A percentile compares a stretch with the other conserved stretches of the same genome.
These are phyloP conservation scores for Melanargia galathea DNA, from an alignment of 2,888 invertebrate species.

Conservation along the genomic window DNA sequence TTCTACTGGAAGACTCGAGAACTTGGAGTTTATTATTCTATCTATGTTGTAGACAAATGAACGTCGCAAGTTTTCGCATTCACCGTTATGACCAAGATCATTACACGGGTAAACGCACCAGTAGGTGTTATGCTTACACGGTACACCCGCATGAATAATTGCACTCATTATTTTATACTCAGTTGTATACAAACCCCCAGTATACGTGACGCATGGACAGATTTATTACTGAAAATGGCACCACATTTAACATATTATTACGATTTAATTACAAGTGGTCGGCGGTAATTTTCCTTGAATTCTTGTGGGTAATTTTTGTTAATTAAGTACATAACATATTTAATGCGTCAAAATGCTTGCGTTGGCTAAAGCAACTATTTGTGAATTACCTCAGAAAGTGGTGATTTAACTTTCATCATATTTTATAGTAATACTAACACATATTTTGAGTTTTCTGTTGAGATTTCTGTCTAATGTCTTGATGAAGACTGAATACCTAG, in stretches of 20 bases:
- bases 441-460: no score
- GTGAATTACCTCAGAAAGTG: no score
- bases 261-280: constrained; percentile 4
- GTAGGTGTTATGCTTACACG: constrained; percentile 9
- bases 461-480: no score
- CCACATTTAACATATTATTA: constrained; percentile 12
- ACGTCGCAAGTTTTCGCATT: constrained; percentile 16
- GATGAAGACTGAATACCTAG: no score
- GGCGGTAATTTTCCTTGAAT: background rate
- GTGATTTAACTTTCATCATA: no score
- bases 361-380: no score
- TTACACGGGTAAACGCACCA: constrained; percentile 9
- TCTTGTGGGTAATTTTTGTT: background rate
- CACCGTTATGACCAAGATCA: constrained; percentile 3
- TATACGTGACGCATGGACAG: background rate
- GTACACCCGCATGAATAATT: constrained; percentile 9
- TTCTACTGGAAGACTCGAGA: background rate
- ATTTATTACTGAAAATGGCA: constrained; percentile 9
- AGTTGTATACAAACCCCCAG: constrained; percentile 8
- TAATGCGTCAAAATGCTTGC: no score
- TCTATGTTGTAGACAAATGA: constrained; percentile 1
- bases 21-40: background rate
- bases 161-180: constrained; percentile 15
- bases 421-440: no score
- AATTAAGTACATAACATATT: background rate